Conservation (phyloP, 2,113 vertebrate species). For the Paramormyrops kingsleyae region DNA sequence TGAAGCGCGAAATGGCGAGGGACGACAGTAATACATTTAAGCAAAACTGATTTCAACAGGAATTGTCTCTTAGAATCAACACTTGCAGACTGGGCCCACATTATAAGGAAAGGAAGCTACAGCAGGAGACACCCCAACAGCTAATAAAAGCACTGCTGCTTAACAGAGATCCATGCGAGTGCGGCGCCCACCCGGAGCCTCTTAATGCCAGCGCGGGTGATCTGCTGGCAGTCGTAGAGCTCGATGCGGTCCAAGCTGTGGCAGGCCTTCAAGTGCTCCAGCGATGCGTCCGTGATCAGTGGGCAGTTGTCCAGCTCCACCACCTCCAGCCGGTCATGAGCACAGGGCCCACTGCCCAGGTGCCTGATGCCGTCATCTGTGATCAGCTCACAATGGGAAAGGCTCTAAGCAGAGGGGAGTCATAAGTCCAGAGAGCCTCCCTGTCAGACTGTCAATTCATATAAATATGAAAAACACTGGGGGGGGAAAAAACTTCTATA, state of each 20-base stretch:
- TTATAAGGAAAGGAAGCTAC: neutral
- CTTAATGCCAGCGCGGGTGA: slow-evolving; percentile 93
- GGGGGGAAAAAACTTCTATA: neutral
- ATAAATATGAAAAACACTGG: neutral
- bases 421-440: neutral
- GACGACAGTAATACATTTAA: neutral
- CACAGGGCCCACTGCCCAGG: slow-evolving; percentile 89
- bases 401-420: slow-evolving; percentile 60
- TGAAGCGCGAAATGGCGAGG: no score
- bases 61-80: neutral
- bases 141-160: neutral
- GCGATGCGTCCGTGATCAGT: slow-evolving; percentile 90
- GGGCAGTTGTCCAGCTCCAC: slow-evolving; percentile 99
- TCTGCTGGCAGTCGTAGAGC: slow-evolving; percentile 98
- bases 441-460: neutral
- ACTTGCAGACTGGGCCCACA: neutral
- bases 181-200: slow-evolving; percentile 80
- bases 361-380: slow-evolving; percentile 95
- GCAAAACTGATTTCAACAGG: neutral
- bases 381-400: slow-evolving; percentile 97
- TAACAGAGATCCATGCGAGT: neutral
- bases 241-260: slow-evolving; percentile 95
- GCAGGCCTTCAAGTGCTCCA: slow-evolving; percentile 97
- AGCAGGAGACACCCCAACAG: neutral
- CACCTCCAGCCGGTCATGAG: slow-evolving; percentile 91